phyloP scores from a whole-genome alignment of 2,113 vertebrate genomes.

The Murina feae region DNA sequence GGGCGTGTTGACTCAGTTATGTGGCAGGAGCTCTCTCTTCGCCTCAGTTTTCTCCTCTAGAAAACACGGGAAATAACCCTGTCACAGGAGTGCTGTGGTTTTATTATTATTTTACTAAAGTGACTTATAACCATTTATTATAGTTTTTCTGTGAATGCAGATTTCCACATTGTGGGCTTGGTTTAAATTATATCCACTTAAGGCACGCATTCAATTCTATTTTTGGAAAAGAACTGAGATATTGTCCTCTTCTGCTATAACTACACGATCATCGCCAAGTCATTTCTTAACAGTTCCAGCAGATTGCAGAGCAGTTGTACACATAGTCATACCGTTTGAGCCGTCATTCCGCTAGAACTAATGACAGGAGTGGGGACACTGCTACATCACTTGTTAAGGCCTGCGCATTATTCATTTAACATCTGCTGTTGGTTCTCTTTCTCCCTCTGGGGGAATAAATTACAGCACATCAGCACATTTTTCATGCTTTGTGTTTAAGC shows the following conservation, averaged over 20 bases:
- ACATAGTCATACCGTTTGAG: constrained; percentile 60
- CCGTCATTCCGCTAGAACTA: constrained; percentile 64
- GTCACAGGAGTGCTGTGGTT: neutral
- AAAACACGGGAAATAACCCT: constrained; percentile 29
- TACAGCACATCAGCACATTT: constrained; percentile 80
- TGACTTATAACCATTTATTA: constrained; percentile 8
- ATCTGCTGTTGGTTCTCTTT: constrained; percentile 80
- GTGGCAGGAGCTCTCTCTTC: neutral
- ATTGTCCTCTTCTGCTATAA: constrained; percentile 25
- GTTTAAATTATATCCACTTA: constrained; percentile 49
- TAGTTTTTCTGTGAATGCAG: constrained; percentile 36
- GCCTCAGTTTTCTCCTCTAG: constrained; percentile 28
- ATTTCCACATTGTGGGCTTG: constrained; percentile 24
- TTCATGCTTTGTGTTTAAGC: constrained; percentile 81
- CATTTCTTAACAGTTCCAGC: constrained; percentile 65
- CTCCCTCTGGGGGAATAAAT: constrained; percentile 80
- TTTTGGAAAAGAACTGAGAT: constrained; percentile 13
- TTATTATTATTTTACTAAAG: constrained; percentile 11
- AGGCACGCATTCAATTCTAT: constrained; percentile 13
- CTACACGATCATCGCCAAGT: constrained; percentile 50
- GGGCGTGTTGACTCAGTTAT: neutral
- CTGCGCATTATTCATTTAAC: constrained; percentile 85
- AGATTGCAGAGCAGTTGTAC: constrained; percentile 36
- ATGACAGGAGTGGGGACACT: constrained; percentile 70
- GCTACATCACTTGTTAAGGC: constrained; percentile 78